Evolutionary conservation across 2,113 vertebrate species (phyloP), one percentile per base, ranked within the genome.

Genomic region (Cichladusa arquata): DNA sequence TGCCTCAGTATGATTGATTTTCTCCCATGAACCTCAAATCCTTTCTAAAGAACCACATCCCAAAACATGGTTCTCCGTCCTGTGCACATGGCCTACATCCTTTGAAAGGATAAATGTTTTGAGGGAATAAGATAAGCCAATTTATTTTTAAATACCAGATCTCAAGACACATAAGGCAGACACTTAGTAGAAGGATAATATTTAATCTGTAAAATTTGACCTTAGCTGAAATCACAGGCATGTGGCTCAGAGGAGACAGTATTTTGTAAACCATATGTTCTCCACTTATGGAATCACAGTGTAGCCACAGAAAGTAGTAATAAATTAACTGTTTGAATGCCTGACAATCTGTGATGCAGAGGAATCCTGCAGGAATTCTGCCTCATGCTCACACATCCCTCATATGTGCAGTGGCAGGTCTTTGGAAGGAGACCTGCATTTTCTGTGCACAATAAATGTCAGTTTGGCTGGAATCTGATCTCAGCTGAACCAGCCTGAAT

Each of bases 141-240:
- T 95, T 93, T 94, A 61, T 90, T 88, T 92, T 86, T 67, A 84
- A 88, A 74, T 90, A 78, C 51, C 56, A 78, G 31, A 82, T 92
- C 72, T 92, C 82, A 78, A 83, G 92, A 71, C 51, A 20, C 18
- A 56, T 66, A 81, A 88, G 18, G 72, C 57, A 89, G 91, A 81
- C 18, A 44, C 25, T 96, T 88, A 88, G 81, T 62, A 81, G 64
- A 96, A 90, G 72, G 26, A 24, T 70, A 80, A 61, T 90, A 77
- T 40, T 85, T 87, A 57, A 82, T 79, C 66, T 80, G 36, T 73
- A 90, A 83, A 92, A 84, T 74, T 33, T 88, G 61, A 83, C 67
- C 64, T 81, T 73, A 78, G 44, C 51, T 81, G 60, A 90, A 91
- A 92, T 77, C 51, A 82, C 23, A 62, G 38, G 8, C 38, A 86